Percentiles rank a stretch among this genome's conserved stretches.
These are phyloP conservation scores for Apodemia duryi DNA, from an alignment of 2,888 invertebrate genomes.

Conservation along the genomic window DNA sequence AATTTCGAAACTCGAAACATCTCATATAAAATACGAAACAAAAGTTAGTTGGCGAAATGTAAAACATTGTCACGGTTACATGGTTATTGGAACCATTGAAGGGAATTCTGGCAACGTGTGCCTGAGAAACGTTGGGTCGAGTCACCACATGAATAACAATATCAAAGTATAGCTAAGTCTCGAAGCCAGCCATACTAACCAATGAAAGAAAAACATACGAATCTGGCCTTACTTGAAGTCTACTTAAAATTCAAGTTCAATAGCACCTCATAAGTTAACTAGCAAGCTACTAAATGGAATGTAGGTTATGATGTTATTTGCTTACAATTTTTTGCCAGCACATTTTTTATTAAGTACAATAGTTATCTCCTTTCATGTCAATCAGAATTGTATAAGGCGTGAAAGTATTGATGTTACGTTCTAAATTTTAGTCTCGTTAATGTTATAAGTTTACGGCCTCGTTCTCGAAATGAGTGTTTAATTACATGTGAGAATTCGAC, in stretches of 20 bases:
- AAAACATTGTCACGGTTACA: slow-evolving; percentile 38
- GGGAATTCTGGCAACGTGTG: slow-evolving; percentile 50
- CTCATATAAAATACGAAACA: neutral
- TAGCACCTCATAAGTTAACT: slow-evolving; percentile 45
- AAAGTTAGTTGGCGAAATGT: slow-evolving; percentile 7
- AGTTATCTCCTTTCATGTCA: slow-evolving; percentile 73
- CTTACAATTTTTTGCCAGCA: slow-evolving; percentile 65
- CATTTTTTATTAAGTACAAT: slow-evolving; percentile 71
- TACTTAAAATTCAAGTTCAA: slow-evolving; percentile 73
- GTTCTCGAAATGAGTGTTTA: slow-evolving; percentile 43
- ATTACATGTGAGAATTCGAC: slow-evolving; percentile 22
- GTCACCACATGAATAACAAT: slow-evolving; percentile 73
- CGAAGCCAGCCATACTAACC: slow-evolving; percentile 64
- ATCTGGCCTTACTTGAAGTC: slow-evolving; percentile 64
- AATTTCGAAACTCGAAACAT: neutral
- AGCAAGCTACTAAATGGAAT: slow-evolving; percentile 63
- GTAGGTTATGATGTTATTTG: slow-evolving; percentile 77
- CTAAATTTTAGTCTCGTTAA: slow-evolving; percentile 54
- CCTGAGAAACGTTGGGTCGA: slow-evolving; percentile 59
- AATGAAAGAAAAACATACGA: slow-evolving; percentile 71
- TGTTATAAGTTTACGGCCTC: slow-evolving; percentile 39
- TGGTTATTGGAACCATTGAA: slow-evolving; percentile 56
- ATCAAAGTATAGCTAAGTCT: slow-evolving; percentile 60
- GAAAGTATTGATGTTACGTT: slow-evolving; percentile 72
- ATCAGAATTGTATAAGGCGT: slow-evolving; percentile 71